phyloP scores from a whole-genome alignment of 2,797 vertebrate genomes.

The Sitta carolinensis region DNA sequence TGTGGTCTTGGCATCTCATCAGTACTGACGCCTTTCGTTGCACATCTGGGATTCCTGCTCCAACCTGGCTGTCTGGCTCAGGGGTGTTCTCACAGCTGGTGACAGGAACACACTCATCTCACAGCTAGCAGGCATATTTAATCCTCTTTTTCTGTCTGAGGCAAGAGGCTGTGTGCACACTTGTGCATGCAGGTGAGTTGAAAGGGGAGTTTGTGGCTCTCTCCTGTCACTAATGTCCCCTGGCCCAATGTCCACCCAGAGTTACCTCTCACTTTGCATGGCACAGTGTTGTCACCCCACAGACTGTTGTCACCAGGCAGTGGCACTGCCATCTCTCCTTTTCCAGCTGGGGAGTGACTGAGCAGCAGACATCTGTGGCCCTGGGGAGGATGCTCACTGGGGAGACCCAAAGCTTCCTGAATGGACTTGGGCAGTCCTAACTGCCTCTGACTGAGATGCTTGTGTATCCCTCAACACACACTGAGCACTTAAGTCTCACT shows the following conservation, averaged over 20 bases:
- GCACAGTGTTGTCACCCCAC: not conserved
- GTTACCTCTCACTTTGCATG: not conserved
- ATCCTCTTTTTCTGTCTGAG: not conserved
- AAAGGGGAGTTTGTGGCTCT: not conserved
- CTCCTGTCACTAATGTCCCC: not conserved
- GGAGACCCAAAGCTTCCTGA: not conserved
- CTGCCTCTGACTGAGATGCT: not conserved
- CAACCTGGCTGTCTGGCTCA: not conserved
- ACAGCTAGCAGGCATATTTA: not conserved
- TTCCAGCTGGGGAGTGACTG: fast-evolving
- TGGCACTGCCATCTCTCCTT: not conserved
- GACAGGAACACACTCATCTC: fast-evolving
- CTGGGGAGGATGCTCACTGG: not conserved
- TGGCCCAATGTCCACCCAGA: not conserved
- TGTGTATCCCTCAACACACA: not conserved
- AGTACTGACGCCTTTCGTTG: not conserved
- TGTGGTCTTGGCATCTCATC: not conserved
- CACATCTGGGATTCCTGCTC: not conserved
- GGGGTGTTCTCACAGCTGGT: not conserved
- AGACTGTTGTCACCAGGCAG: not conserved
- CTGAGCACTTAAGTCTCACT: not conserved
- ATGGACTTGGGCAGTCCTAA: not conserved
- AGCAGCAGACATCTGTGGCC: not conserved
- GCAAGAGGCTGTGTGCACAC: not conserved
- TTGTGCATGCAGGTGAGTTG: not conserved